Evolutionary conservation across 2,797 vertebrate genomes (phyloP).

Genomic region (Alcedo quadribrachys): DNA sequence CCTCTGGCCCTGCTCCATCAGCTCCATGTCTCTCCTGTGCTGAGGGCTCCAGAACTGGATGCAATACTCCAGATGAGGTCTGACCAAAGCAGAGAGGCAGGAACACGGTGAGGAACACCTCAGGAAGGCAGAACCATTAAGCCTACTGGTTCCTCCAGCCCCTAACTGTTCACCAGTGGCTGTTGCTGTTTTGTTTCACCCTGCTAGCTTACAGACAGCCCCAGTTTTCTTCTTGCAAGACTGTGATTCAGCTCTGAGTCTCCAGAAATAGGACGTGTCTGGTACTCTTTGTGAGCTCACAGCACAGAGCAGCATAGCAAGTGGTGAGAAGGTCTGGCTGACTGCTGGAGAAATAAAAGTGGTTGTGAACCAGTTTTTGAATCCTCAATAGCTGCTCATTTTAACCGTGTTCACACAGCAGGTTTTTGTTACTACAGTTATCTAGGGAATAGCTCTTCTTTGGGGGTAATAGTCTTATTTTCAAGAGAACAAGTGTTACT

Average conservation of each 20-base stretch:
- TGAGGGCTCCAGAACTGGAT: too few species aligned
- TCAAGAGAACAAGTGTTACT: neutral
- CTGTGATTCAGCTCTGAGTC: constrained; percentile 24
- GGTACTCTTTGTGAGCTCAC: neutral
- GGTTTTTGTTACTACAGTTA: constrained; percentile 19
- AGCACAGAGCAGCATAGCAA: neutral
- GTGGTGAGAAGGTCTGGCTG: neutral
- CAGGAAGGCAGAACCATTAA: neutral
- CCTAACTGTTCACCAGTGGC: neutral
- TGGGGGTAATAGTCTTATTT: neutral
- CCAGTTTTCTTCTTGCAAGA: neutral
- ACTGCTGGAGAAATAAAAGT: neutral
- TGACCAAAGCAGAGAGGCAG: too few species aligned
- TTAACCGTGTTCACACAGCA: neutral
- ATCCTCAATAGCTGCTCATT: constrained; percentile 22
- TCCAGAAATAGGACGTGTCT: constrained; percentile 17
- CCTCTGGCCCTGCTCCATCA: too few species aligned
- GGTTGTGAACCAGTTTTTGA: neutral
- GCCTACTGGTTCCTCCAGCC: rapidly evolving
- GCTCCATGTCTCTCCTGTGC: too few species aligned
- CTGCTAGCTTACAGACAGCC: neutral
- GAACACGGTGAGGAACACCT: too few species aligned
- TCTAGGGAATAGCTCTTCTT: neutral
- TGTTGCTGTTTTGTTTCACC: neutral
- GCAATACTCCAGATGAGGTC: too few species aligned